Evolutionary conservation across 2,113 vertebrate species (phyloP), one percentile per base, ranked within the genome.

Genomic region (Dinomys branickii): DNA sequence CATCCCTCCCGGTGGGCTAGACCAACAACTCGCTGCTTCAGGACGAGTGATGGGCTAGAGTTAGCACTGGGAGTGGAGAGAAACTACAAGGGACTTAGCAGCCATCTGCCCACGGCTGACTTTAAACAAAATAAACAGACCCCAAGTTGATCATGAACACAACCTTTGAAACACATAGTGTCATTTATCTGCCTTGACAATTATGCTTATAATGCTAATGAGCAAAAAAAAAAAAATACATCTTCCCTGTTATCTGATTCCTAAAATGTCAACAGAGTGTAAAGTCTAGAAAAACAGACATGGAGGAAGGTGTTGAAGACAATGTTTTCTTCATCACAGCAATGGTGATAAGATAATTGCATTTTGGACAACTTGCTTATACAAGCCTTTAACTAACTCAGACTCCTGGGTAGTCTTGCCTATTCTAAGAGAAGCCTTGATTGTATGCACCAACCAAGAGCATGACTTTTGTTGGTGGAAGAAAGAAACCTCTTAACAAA

Each of bases 401-500:
- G 56, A 82, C 35, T 85, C 86, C 38, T 26, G 41, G 33, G 33
- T 69, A 17, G 17, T 56, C 35, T 84, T 94, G 5, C 75, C 85
- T 91, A 67, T 93, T 75, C 52, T 52, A 69, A 89, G 78, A 56
- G 77, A 69, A 94, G 2, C 63, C 52, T 90, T 38, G 7, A 82
- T 3, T 59, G 13, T 73, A 38, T 77, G 47, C 73, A 59, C 77
- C 91, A 95, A 82, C 22, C 84, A 90, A 92, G 24, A 20, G n/a
- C 86, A 80, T 44, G 56, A 85, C 47, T 75, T 93, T 35, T 38
- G 20, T 20, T 67, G 71, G 54, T 78, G 35, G 33, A 85, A 86
- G 54, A 33, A 88, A 77, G 38, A 88, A 91, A 86, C 33, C 67
- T 83, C 91, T 94, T 69, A 82, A 93, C 63, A 82, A 94, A 96